Evolutionary conservation across 2,113 vertebrate genomes (phyloP).

Genomic region (Phyllostomus hastatus): DNA sequence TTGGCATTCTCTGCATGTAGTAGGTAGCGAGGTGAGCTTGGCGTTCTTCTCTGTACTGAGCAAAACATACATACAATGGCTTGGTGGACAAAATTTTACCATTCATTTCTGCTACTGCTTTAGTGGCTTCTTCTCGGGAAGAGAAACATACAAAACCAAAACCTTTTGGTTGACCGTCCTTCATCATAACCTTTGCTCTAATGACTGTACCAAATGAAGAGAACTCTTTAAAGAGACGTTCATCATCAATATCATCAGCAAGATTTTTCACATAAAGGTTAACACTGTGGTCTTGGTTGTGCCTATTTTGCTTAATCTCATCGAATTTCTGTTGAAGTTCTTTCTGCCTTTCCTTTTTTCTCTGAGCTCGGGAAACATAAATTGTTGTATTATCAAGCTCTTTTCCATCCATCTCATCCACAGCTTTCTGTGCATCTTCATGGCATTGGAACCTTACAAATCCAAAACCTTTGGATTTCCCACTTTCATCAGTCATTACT

Average conservation of each 20-base stretch:
- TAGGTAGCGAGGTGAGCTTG: constrained; percentile 97
- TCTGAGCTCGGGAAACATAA: constrained; percentile 97
- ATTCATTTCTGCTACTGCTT: constrained; percentile 99
- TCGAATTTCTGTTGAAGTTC: constrained; percentile 98
- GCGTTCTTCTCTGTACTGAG: constrained; percentile 96
- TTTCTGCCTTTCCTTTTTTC: constrained; percentile 97
- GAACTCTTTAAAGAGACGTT: constrained; percentile 97
- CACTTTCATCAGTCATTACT: constrained; percentile 96
- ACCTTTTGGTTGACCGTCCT: constrained; percentile 96
- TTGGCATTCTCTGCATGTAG: constrained; percentile 98
- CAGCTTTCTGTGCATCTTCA: constrained; percentile 97
- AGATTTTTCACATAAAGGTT: constrained; percentile 98
- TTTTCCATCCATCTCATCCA: constrained; percentile 98
- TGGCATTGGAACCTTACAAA: constrained; percentile 98
- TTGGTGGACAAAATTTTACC: constrained; percentile 97
- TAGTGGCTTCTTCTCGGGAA: constrained; percentile 97
- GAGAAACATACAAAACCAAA: constrained; percentile 99
- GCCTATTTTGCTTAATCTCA: constrained; percentile 98
- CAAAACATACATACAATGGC: constrained; percentile 96
- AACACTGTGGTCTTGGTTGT: constrained; percentile 98
- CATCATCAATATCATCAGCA: constrained; percentile 97
- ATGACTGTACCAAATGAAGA: constrained; percentile 98
- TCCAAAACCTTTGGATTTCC: constrained; percentile 97
- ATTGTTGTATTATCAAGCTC: constrained; percentile 95
- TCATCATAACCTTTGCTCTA: constrained; percentile 99